A percentile compares a stretch with the other conserved stretches of the same genome.
phyloP scores from a whole-genome alignment of 2,888 invertebrate genomes.

The Melolontha melolontha region DNA sequence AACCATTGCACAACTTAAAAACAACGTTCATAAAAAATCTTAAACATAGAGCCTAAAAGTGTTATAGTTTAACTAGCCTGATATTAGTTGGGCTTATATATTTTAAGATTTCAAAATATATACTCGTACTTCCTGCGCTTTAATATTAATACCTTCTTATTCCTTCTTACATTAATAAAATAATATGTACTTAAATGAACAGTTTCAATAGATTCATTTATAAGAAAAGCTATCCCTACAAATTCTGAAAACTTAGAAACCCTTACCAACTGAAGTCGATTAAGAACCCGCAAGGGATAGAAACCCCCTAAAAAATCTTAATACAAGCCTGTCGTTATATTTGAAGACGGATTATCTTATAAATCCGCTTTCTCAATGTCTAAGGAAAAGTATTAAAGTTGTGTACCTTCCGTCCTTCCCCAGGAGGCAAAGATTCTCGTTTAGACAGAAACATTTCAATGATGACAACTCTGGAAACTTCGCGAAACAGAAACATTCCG shows the following conservation, averaged over 20 bases:
- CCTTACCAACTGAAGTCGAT: conserved; percentile 1
- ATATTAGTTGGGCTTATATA: too few relatives aligned
- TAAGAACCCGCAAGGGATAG: background rate
- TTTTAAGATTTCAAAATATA: too few relatives aligned
- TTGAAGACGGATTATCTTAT: conserved; percentile 18
- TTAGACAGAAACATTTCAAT: conserved; percentile 16
- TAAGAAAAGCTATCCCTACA: too few relatives aligned
- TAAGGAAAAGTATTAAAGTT: conserved; percentile 34
- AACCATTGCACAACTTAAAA: too few relatives aligned
- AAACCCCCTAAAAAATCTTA: conserved; percentile 8
- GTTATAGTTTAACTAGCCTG: too few relatives aligned
- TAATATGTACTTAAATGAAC: too few relatives aligned
- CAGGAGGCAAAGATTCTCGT: conserved; percentile 16
- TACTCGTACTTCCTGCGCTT: too few relatives aligned
- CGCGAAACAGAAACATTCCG: background rate
- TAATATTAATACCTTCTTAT: too few relatives aligned
- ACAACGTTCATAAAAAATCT: too few relatives aligned
- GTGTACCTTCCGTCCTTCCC: background rate
- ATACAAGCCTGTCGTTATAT: conserved; percentile 13
- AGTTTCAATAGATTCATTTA: too few relatives aligned
- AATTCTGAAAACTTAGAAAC: background rate
- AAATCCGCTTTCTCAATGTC: conserved; percentile 24
- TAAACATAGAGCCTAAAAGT: too few relatives aligned
- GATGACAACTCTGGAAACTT: conserved; percentile 20
- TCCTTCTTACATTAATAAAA: too few relatives aligned